A percentile compares a stretch with the other conserved stretches of the same genome.
Conservation (phyloP, 2,888 invertebrate genomes). For the Cloeon dipterum region DNA sequence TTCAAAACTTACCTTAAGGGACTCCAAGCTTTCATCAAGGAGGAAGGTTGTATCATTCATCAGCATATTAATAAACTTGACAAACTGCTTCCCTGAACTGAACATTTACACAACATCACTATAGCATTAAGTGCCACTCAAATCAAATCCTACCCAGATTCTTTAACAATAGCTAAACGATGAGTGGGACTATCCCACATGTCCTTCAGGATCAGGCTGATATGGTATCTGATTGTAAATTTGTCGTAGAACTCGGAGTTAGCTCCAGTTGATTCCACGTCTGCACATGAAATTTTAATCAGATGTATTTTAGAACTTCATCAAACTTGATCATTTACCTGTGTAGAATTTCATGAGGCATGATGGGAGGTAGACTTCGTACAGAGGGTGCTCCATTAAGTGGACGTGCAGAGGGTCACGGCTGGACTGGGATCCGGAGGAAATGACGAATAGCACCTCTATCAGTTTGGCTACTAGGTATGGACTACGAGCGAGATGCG, state of each 20-base stretch:
- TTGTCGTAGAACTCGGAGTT: constrained; percentile 98
- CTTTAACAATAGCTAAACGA: constrained; percentile 63
- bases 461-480: constrained; percentile 92
- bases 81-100: constrained; percentile 74
- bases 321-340: constrained; percentile 14
- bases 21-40: constrained; percentile 85
- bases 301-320: not conserved
- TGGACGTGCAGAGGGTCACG: constrained; percentile 36
- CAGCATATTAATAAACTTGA: constrained; percentile 90
- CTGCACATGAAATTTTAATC: no score
- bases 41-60: constrained; percentile 97
- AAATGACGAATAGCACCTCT: constrained; percentile 40
- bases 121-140: not conserved
- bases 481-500: constrained; percentile 82
- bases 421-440: constrained; percentile 23
- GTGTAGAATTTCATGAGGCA: constrained; percentile 96
- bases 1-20: constrained; percentile 28
- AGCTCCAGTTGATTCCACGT: constrained; percentile 91
- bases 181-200: constrained; percentile 89
- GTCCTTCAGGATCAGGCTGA: constrained; percentile 86
- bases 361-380: constrained; percentile 60
- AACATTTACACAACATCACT: constrained; percentile 4
- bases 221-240: constrained; percentile 94
- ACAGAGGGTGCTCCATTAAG: constrained; percentile 72
- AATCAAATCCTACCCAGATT: constrained; percentile 34